A percentile compares a stretch with the other conserved stretches of the same genome.
Evolutionary conservation across 1,140 invertebrate genomes (phyloP).

Genomic region (Drosophila malerkotliana): DNA sequence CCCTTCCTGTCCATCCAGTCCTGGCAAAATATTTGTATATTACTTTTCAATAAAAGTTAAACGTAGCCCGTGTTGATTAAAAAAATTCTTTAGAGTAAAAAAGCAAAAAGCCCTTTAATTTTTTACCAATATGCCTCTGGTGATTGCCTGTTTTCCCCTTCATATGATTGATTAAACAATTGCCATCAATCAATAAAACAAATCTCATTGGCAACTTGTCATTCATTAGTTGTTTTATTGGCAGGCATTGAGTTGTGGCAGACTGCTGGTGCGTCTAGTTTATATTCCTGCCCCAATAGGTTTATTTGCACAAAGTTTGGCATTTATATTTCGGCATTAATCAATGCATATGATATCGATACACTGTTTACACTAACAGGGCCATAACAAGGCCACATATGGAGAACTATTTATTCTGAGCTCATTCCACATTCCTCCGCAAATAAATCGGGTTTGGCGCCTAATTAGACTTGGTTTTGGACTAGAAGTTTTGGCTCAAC

Average conservation of each 20-base stretch:
- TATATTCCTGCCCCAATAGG: constrained; percentile 21
- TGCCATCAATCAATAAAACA: constrained; percentile 51
- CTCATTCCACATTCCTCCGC: constrained; percentile 33
- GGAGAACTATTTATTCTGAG: constrained; percentile 69
- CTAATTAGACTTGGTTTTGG: constrained; percentile 18
- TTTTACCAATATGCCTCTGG: not conserved
- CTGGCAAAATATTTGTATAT: constrained; percentile 38
- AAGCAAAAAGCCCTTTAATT: not conserved
- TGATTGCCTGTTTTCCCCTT: constrained; percentile 12
- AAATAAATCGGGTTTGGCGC: constrained; percentile 44
- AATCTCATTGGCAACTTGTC: constrained; percentile 35
- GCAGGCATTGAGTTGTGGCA: not conserved
- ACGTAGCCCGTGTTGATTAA: constrained; percentile 22
- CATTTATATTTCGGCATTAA: constrained; percentile 41
- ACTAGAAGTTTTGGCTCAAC: too few relatives aligned
- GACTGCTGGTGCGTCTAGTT: constrained; percentile 13
- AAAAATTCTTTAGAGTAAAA: constrained; percentile 6
- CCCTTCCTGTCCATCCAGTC: not conserved
- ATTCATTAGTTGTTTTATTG: constrained; percentile 46
- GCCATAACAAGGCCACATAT: constrained; percentile 19
- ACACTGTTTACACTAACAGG: constrained; percentile 51
- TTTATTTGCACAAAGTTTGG: constrained; percentile 53
- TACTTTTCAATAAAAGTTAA: constrained; percentile 29
- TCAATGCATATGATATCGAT: constrained; percentile 55
- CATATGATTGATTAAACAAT: constrained; percentile 52